Conservation (phyloP, 1,140 invertebrate genomes). For the Monochamus saltuarius region DNA sequence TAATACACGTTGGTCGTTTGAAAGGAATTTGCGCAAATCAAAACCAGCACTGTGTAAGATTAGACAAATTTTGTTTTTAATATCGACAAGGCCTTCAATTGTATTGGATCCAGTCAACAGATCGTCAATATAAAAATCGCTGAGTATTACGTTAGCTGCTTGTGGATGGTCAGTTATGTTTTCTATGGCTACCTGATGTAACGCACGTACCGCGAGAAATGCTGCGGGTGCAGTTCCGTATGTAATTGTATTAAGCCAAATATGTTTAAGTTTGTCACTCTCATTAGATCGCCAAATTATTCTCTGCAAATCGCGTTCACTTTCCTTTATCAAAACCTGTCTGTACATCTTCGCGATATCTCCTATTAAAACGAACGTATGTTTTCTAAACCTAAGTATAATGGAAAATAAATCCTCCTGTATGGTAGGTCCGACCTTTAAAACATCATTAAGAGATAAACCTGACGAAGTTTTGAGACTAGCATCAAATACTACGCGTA, state of each 20-base stretch:
- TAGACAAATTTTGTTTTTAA: slow-evolving; percentile 32
- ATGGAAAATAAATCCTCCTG: slow-evolving; percentile 40
- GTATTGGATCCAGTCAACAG: slow-evolving; percentile 45
- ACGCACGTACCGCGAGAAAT: slow-evolving; percentile 43
- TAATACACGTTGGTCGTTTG: slow-evolving; percentile 28
- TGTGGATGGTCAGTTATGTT: slow-evolving; percentile 40
- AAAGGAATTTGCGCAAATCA: slow-evolving; percentile 31
- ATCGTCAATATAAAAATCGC: slow-evolving; percentile 55
- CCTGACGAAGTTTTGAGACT: slow-evolving; percentile 22
- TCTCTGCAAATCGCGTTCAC: slow-evolving; percentile 45
- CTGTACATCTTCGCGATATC: slow-evolving; percentile 56
- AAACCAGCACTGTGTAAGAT: slow-evolving; percentile 28
- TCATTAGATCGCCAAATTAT: slow-evolving; percentile 47
- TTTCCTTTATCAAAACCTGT: slow-evolving; percentile 43
- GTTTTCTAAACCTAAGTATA: slow-evolving; percentile 29
- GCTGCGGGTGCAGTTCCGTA: slow-evolving; percentile 47
- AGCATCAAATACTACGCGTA: slow-evolving; percentile 32
- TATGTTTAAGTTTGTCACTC: slow-evolving; percentile 32
- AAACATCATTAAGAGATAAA: slow-evolving; percentile 37
- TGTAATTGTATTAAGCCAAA: slow-evolving; percentile 43
- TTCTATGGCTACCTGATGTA: slow-evolving; percentile 40
- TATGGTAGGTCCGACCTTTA: slow-evolving; percentile 32
- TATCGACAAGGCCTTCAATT: slow-evolving; percentile 27
- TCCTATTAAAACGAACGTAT: slow-evolving; percentile 29
- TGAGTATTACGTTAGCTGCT: slow-evolving; percentile 36